Evolutionary conservation across 2,113 vertebrate species (phyloP).

Genomic region (Nipponia nippon): DNA sequence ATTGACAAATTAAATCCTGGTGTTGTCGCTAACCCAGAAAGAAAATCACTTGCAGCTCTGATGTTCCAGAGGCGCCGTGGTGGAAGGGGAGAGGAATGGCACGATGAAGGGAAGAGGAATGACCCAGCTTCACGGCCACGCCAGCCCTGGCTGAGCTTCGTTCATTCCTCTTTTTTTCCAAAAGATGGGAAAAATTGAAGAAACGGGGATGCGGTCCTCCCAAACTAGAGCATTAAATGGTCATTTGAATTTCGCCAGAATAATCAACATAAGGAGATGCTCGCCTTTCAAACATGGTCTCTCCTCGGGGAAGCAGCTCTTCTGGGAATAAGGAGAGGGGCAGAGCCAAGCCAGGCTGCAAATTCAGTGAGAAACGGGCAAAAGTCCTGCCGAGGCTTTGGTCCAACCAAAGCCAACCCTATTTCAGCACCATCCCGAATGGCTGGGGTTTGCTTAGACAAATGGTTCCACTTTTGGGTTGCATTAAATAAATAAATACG

Average conservation of each 20-base stretch:
- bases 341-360: neutral
- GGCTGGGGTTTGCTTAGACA: neutral
- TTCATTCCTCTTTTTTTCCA: neutral
- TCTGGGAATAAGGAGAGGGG: neutral
- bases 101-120: neutral
- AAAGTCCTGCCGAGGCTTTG: neutral
- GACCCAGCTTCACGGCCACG: fast-evolving
- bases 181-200: neutral
- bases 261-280: neutral
- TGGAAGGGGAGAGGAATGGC: neutral
- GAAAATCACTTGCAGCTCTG: neutral
- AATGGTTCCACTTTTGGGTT: neutral
- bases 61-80: fast-evolving
- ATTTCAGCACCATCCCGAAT: neutral
- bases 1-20: neutral
- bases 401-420: neutral
- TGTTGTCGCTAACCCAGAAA: fast-evolving
- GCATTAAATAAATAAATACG: neutral
- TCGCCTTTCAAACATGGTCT: neutral
- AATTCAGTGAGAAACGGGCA: neutral
- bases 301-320: neutral
- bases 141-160: neutral
- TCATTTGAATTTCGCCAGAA: neutral
- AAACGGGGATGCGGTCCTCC: fast-evolving
- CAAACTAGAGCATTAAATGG: fast-evolving